A percentile compares a stretch with the other conserved stretches of the same genome.
Conservation (phyloP, 2,797 vertebrate genomes). For the Meda fulgida region DNA sequence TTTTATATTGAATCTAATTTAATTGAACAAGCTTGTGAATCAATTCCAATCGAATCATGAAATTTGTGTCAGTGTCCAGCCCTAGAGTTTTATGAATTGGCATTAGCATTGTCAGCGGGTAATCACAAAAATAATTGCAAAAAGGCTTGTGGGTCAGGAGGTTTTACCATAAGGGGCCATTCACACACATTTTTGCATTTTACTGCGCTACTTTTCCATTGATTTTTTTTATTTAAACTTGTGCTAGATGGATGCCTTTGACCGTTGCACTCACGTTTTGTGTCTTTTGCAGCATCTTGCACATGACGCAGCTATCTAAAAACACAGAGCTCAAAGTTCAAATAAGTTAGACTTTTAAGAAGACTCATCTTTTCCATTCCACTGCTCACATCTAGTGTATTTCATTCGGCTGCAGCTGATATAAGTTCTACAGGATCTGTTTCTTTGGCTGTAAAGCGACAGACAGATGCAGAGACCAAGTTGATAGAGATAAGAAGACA, state of each 20-base stretch:
- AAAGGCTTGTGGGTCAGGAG: not conserved
- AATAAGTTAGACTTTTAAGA: not conserved
- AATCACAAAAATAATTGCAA: not conserved
- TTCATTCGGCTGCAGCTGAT: slow-evolving; percentile 16
- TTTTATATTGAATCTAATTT: not conserved
- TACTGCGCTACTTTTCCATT: not conserved
- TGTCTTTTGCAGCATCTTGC: not conserved
- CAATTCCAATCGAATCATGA: not conserved
- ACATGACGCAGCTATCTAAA: not conserved
- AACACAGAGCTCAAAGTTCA: not conserved
- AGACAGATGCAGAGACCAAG: slow-evolving; percentile 25
- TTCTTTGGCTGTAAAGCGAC: slow-evolving; percentile 27
- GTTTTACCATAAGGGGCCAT: not conserved
- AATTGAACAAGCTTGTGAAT: not conserved
- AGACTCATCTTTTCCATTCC: not conserved
- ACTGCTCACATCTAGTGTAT: not conserved
- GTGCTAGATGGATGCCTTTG: not conserved
- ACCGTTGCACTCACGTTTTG: not conserved
- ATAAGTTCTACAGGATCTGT: not conserved
- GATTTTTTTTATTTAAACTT: not conserved
- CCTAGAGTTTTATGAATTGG: not conserved
- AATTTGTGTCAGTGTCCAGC: not conserved
- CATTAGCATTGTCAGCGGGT: not conserved
- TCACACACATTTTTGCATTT: not conserved
- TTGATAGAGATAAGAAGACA: slow-evolving; percentile 33